Evolutionary conservation across 2,113 vertebrate species (phyloP).

Genomic region (Tachysurus vachellii): DNA sequence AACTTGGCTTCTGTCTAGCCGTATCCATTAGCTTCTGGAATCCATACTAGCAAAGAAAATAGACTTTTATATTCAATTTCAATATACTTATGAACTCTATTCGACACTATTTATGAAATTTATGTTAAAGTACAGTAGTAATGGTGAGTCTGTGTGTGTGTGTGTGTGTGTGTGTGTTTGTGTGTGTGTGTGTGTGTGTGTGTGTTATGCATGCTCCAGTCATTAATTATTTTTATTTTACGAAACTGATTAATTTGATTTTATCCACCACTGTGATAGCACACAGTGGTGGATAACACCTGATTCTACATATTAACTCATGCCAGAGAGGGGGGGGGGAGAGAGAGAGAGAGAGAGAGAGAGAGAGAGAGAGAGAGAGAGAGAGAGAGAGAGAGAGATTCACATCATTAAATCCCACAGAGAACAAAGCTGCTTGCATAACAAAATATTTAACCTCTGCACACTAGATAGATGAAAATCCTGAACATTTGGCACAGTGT

Average conservation of each 20-base stretch:
- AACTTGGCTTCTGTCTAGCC: no score
- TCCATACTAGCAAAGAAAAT: no score
- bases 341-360: neutral
- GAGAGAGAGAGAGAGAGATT: neutral
- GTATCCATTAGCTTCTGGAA: no score
- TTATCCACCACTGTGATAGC: no score
- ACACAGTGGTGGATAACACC: neutral
- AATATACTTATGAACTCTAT: no score
- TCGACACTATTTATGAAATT: neutral
- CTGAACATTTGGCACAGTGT: neutral
- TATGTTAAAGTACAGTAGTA: neutral
- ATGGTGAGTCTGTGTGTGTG: neutral
- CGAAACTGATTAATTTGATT: no score
- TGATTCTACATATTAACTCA: neutral
- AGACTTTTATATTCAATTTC: no score
- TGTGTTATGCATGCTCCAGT: neutral
- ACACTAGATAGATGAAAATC: neutral
- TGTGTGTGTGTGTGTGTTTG: no score
- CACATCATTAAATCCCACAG: neutral
- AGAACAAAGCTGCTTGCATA: slow-evolving; percentile 16
- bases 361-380: neutral
- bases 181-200: neutral
- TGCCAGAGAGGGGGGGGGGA: no score
- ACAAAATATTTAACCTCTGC: slow-evolving; percentile 25
- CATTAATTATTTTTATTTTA: no score